Base-by-base conservation (phyloP, 2,888 invertebrate genomes). In the Prostheceraeus crozeri region DNA sequence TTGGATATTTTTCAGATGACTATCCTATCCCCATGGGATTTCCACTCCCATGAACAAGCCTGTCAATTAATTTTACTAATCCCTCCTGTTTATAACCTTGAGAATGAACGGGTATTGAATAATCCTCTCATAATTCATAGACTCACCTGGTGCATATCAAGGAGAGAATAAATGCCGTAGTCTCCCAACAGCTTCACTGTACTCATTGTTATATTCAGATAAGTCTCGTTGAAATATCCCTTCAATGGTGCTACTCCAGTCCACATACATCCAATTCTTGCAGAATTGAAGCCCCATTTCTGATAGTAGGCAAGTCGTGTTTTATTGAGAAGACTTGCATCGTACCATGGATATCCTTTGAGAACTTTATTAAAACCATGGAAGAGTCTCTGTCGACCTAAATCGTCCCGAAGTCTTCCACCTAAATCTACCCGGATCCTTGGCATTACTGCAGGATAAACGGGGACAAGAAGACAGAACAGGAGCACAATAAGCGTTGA, bases 91-190 rank as follows among this genome's bases (percentile, higher is more conserved):
- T n/a, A n/a, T n/a, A n/a, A n/a, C n/a, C n/a, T n/a, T n/a, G n/a
- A n/a, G n/a, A n/a, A n/a, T n/a, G n/a, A n/a, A n/a, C n/a, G n/a
- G n/a, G n/a, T n/a, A n/a, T n/a, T n/a, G n/a, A n/a, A n/a, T n/a
- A n/a, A n/a, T n/a, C n/a, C n/a, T n/a, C n/a, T n/a, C n/a, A n/a
- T n/a, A n/a, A n/a, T n/a, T 55, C n/a, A n/a, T n/a, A n/a, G n/a
- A n/a, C n/a, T n/a, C n/a, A n/a, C n/a, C n/a, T 70, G 70, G 57
- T 70, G 70, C 64, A 68, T 63, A 63, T 70, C 70, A 14, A 70
- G 59, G 6, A 70, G 62, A 6, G 59, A 62, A 59, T 68, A 68
- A 16, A 70, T 63, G 16, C 68, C 69, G 36, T 62, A 51, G 3
- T 62, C 16, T 14, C 51, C 65, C 40, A 69, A 45, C 36, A 46